Conservation (phyloP, 2,113 vertebrate genomes). For the Colossoma macropomum region DNA sequence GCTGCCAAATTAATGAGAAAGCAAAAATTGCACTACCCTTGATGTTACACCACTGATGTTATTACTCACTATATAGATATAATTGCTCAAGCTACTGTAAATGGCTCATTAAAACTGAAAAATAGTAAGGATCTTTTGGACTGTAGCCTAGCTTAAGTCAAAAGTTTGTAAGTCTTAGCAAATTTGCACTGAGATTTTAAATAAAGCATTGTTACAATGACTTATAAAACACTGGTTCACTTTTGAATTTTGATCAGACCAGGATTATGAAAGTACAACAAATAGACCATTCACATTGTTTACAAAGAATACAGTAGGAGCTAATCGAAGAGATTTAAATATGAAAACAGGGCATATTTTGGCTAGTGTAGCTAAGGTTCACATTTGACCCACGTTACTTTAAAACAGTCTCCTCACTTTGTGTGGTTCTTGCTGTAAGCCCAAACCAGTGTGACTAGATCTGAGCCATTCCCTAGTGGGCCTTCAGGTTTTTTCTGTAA, state of each 20-base stretch:
- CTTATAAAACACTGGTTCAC: neutral
- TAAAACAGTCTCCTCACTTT: conserved; percentile 4
- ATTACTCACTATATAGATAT: conserved; percentile 35
- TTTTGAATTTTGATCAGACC: neutral
- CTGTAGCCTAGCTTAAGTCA: neutral
- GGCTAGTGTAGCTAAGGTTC: neutral
- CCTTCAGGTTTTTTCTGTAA: neutral
- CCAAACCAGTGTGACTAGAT: neutral
- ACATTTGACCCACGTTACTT: neutral
- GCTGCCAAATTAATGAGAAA: conserved; percentile 44
- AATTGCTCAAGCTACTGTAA: conserved; percentile 37
- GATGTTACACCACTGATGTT: conserved; percentile 8
- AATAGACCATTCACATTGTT: neutral
- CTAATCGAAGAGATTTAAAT: neutral
- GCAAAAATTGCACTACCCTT: conserved; percentile 38
- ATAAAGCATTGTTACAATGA: neutral
- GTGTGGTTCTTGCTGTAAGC: neutral
- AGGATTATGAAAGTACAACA: neutral
- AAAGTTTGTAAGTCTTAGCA: neutral
- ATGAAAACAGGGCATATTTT: neutral
- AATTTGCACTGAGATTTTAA: neutral
- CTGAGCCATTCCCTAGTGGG: neutral
- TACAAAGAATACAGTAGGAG: neutral
- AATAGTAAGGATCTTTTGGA: conserved; percentile 7
- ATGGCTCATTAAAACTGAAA: conserved; percentile 38